Conservation (phyloP, 2,113 vertebrate species). For the Shinisaurus crocodilurus region DNA sequence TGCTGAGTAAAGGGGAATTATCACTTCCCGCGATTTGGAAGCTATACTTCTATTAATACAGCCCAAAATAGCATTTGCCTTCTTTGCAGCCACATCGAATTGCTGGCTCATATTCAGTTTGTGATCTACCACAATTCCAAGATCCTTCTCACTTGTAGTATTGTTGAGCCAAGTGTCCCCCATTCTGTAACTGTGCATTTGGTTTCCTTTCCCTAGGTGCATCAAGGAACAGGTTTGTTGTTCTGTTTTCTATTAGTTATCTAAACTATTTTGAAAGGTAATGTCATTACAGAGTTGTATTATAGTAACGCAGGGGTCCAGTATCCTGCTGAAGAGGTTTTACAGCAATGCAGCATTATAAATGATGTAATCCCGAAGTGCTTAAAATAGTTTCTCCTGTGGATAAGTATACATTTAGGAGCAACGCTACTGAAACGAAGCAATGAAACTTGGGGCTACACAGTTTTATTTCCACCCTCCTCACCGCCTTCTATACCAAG, state of each 20-base stretch:
- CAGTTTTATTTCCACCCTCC: neutral
- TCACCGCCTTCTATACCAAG: fast-evolving
- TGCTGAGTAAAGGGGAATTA: too few relatives aligned
- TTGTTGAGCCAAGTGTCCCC: too few relatives aligned
- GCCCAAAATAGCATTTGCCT: too few relatives aligned
- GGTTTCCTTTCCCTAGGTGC: too few relatives aligned
- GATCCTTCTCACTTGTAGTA: too few relatives aligned
- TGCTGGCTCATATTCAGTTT: too few relatives aligned
- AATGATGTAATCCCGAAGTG: neutral
- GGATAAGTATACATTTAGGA: conserved; percentile 11
- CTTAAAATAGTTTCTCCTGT: neutral
- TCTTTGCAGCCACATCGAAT: too few relatives aligned
- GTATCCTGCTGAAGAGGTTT: neutral
- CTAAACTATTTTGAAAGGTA: neutral
- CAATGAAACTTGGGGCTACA: neutral
- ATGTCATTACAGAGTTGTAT: neutral
- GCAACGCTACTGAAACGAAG: neutral
- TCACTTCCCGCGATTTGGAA: too few relatives aligned
- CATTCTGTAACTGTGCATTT: too few relatives aligned
- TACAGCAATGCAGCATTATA: neutral
- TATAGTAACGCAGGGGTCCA: neutral
- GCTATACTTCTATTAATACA: too few relatives aligned
- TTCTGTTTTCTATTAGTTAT: neutral
- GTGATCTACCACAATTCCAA: too few relatives aligned
- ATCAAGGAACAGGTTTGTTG: neutral